Base-by-base conservation (phyloP, 2,113 vertebrate species). In the Leptosomus discolor region DNA sequence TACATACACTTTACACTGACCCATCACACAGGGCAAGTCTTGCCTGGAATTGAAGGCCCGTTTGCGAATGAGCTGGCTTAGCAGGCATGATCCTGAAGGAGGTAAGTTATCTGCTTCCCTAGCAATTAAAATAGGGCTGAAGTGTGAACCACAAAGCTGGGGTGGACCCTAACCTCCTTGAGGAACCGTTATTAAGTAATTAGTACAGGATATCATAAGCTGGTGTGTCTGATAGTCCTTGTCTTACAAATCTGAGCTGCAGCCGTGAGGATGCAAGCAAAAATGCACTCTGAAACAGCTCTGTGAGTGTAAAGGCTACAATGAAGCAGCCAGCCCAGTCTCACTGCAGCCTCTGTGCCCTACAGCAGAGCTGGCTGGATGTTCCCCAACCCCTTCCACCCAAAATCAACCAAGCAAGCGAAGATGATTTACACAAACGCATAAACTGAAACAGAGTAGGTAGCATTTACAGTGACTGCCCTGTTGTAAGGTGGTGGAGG, bases 381-480 rank as follows among this genome's bases (percentile, higher is more conserved):
- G 36, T 0, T 17, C n/a, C 24, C 56, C 41, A 81, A 27, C 39
- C 48, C 22, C 39, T 69, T 39, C 15, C 48, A 50, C 14, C 68
- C 27, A 3, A 65, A 75, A n/a, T 10, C 41, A 45, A 1, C 5
- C 41, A 18, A 16, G 36, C 3, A 13, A 39, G 46, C 23, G 16
- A 61, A n/a, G 71, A 9, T 5, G 14, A 37, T 37, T 30, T 15
- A 8, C 20, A 8, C 7, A 2, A 6, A 58, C 1, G 5, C 2
- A 9, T 5, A 5, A 41, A 4, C 6, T 3, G 53, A 30, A 37
- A 37, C 9, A 10, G 22, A 43, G 37, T 2, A 36, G 41, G 68
- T 30, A 74, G 53, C 9, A 0, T 8, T 39, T 5, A 2, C 7
- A 2, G 8, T 0, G 3, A 22, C 60, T 45, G 48, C 19, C 18